Base-by-base conservation (phyloP, 2,113 vertebrate species). In the Ibidorhyncha struthersii region DNA sequence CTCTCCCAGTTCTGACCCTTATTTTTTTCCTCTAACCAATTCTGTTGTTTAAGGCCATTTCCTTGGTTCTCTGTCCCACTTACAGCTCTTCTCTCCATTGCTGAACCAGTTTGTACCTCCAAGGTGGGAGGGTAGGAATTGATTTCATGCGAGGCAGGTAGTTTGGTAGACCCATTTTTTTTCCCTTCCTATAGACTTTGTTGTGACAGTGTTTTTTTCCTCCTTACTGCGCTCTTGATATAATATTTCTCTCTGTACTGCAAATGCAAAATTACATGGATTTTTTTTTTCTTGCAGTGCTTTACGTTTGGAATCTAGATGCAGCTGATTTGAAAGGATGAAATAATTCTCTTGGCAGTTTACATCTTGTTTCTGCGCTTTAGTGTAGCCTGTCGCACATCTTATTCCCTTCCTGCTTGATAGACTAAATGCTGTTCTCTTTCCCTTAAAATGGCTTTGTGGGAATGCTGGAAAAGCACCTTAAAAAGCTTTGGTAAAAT, bases 331-430 rank as follows among this genome's bases (percentile, higher is more conserved):
- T n/a, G 89, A 67, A 91, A 86, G 80, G 52, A 89, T 94, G 73
- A 91, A 94, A 82, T 82, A 82, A 89, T 94, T 89, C 73, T 94
- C 69, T 89, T 93, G 89, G 80, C 86, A 86, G 69, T 89, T 86
- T 91, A 50, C 61, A 41, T 95, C 83, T 95, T 52, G 62, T 85
- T 65, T 92, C 40, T 63, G 82, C 30, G 12, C 65, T 86, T 95
- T 0, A 65, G 82, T 0, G 0, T 36, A 78, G 65, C 52, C 82
- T 59, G 63, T 84, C 0, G 0, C 8, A 5, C 80, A 23, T 92
- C 72, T 83, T 34, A 45, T 14, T 91, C 86, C 78, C 20, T 79
- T 82, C 56, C 77, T 67, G 41, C 83, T 32, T 22, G 38, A 50
- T 59, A 58, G 85, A 56, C 32, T 41, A 86, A 84, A 74, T 21